Evolutionary conservation across 2,888 invertebrate species (phyloP).

Genomic region (Melieria omissa): DNA sequence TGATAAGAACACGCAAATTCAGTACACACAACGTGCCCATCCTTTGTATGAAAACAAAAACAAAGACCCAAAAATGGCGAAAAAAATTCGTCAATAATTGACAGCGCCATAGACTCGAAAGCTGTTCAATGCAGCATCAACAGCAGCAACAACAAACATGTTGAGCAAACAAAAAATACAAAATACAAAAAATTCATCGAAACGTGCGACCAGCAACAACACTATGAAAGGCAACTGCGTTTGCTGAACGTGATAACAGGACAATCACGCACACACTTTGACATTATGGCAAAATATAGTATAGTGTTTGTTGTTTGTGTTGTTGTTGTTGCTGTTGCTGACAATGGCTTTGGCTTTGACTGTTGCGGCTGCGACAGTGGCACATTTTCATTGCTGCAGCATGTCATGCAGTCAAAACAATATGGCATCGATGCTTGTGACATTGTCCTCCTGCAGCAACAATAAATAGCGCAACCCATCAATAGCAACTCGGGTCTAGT

Average conservation of each 20-base stretch:
- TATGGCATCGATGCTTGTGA: no score
- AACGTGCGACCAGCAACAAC: neutral
- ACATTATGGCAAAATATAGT: constrained; percentile 2
- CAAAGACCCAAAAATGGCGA: no score
- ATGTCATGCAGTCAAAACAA: no score
- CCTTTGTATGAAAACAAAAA: no score
- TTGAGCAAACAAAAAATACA: neutral
- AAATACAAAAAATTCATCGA: constrained; percentile 3
- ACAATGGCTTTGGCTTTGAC: constrained; percentile 21
- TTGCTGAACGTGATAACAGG: constrained; percentile 19
- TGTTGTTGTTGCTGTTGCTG: constrained; percentile 24
- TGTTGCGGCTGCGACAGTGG: neutral
- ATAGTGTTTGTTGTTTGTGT: neutral
- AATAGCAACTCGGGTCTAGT: no score
- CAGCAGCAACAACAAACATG: neutral
- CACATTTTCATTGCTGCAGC: neutral
- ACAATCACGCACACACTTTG: constrained; percentile 7
- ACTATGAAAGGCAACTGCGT: neutral
- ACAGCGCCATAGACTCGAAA: neutral
- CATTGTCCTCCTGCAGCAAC: neutral
- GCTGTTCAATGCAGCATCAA: neutral
- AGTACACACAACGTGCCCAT: no score
- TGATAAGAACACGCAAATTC: neutral
- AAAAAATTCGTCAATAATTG: no score
- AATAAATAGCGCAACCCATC: neutral